phyloP scores from a whole-genome alignment of 2,113 vertebrate species.

The Tonatia bakeri region DNA sequence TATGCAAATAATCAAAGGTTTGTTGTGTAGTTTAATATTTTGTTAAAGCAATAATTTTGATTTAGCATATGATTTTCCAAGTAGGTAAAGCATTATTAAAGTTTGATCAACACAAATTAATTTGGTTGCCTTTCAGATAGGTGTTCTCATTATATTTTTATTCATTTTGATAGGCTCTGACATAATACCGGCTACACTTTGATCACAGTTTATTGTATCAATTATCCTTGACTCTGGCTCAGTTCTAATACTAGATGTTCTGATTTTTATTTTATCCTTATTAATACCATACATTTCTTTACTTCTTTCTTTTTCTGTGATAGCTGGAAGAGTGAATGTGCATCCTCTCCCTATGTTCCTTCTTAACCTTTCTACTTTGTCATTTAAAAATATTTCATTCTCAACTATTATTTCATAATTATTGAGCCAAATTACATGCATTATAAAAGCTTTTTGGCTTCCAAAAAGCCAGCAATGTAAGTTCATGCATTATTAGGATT shows the following conservation, averaged over 20 bases:
- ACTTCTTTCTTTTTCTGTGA: not conserved
- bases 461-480: not conserved
- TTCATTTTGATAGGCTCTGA: not conserved
- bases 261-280: not conserved
- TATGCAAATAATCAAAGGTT: not conserved
- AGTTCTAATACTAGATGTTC: not conserved
- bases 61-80: not conserved
- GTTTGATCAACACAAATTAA: conserved; percentile 1
- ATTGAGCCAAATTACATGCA: not conserved
- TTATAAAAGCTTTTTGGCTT: not conserved
- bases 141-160: not conserved
- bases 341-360: not conserved
- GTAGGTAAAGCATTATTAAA: not conserved
- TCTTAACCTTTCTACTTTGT: not conserved
- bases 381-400: not conserved
- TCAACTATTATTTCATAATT: conserved; percentile 14
- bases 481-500: not conserved
- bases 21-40: conserved; percentile 8
- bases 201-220: not conserved
- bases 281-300: not conserved
- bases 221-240: not conserved
- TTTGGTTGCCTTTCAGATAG: not conserved
- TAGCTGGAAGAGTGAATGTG: not conserved
- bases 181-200: not conserved
- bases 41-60: not conserved